Percentiles rank a stretch among this genome's conserved stretches.
phyloP scores from a whole-genome alignment of 2,113 vertebrate species.

The Leptocoma aspasia region DNA sequence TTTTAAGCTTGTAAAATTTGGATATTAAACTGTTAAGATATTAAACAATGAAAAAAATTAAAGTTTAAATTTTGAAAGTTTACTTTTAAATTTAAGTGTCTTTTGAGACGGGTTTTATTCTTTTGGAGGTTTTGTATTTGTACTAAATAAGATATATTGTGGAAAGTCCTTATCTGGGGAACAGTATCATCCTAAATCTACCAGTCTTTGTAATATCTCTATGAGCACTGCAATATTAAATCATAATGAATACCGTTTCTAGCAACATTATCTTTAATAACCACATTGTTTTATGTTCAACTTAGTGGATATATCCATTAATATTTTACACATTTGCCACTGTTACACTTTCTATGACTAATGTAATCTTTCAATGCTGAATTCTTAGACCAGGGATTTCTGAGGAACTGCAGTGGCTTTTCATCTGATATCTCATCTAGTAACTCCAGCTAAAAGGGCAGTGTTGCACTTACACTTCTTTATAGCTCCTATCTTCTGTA shows the following conservation, averaged over 20 bases:
- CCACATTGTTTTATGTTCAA: not conserved
- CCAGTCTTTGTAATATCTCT: not conserved
- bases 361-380: not conserved
- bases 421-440: not conserved
- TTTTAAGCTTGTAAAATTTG: not conserved
- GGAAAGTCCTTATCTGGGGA: not conserved
- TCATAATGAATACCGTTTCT: not conserved
- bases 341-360: not conserved
- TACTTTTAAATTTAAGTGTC: not conserved
- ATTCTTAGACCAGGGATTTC: not conserved
- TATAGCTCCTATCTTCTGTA: conserved; percentile 1
- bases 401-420: not conserved
- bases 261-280: not conserved
- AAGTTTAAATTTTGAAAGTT: not conserved
- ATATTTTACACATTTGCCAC: not conserved
- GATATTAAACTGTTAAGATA: not conserved
- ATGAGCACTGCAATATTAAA: not conserved
- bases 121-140: not conserved
- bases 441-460: conserved; percentile 2
- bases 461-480: not conserved
- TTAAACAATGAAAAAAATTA: not conserved
- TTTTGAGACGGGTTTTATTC: not conserved
- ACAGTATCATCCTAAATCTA: not conserved
- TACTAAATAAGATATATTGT: not conserved
- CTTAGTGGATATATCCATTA: not conserved